Base-by-base conservation (phyloP, 2,888 invertebrate species). In the Drosophila tripunctata region DNA sequence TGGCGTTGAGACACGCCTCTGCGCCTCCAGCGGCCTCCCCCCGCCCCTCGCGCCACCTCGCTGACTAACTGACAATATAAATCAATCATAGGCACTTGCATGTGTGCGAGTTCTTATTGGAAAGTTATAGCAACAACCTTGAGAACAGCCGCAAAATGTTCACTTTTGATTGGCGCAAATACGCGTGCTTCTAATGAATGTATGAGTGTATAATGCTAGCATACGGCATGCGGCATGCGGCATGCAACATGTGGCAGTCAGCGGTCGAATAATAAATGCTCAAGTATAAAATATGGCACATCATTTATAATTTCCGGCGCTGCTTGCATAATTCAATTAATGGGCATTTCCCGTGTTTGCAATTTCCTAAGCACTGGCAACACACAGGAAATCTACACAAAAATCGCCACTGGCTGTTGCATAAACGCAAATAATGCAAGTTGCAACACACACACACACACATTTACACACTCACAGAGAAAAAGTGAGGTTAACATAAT, bases 231-330 rank as follows among this genome's bases (percentile, higher is more conserved):
- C 51, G 2, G 51, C 51, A 36, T 36, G 48, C 17, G 2, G 8
- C 48, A 47, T 22, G 24, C 61, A 55, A 47, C 50, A 63, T 22
- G 56, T 15, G 7, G 40, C 14, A 17, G n/a, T 8, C 17, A 35
- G 41, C 47, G 10, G 17, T 8, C 27, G 10, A 31, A n/a, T 44
- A 62, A 63, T 36, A 47, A 56, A 55, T 60, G 54, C 43, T 47
- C 3, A 10, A 51, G 65, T 55, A 69, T 75, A 78, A 81, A 64
- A 81, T 84, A 81, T 78, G 74, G 84, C 81, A 82, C 81, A 82
- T 82, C 84, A 84, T 81, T 82, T 78, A 81, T 84, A 78, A 78
- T 82, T 84, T 82, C 81, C 81, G 81, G 63, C 74, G 76, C 68
- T 33, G 43, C 74, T 77, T 71, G 70, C 69, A 81, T 84, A 84